Base-by-base conservation (phyloP, 2,113 vertebrate species). In the Enhydra lutris region DNA sequence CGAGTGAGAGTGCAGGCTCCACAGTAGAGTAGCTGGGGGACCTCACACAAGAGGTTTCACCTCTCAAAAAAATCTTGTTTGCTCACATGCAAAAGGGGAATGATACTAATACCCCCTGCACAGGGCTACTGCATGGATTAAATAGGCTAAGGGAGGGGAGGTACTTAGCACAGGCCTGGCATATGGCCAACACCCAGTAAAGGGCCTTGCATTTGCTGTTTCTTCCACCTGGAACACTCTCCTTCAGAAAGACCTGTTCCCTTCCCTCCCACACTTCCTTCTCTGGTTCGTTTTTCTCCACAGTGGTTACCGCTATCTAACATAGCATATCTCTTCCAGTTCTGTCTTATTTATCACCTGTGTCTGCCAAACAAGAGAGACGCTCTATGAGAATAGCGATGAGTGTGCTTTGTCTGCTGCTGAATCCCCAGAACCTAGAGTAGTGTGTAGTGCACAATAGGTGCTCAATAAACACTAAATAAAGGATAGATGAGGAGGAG, bases 121-220 rank as follows among this genome's bases (percentile, higher is more conserved):
- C 31, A 82, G 50, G 73, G 57, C 69, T 59, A 9, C 55, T 55
- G 47, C 4, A 0, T 4, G 63, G 55, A 31, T n/a, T 17, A 4
- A 15, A 42, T 6, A 42, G 67, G 63, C 21, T 74, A 7, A 20
- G 15, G 45, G 36, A 17, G 17, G 18, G 0, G 31, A 47, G 55
- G 47, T 4, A 0, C 15, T 61, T 5, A 42, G 39, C 11, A 6
- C 47, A 14, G 18, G n/a, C 57, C 59, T 36, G 89, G 31, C 45
- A 0, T n/a, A 1, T 4, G 55, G 31, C 55, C 47, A 29, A 61
- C n/a, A 4, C 4, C 6, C 12, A 42, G 34, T 0, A 13, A 36
- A 36, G 67, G 52, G 63, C 65, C 84, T 89, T 36, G 52, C 59
- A 3, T 31, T 17, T 13, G 59, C 45, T 10, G 1, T 7, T n/a